Conservation (phyloP, 2,113 vertebrate species). For the Lycocorax pyrrhopterus region DNA sequence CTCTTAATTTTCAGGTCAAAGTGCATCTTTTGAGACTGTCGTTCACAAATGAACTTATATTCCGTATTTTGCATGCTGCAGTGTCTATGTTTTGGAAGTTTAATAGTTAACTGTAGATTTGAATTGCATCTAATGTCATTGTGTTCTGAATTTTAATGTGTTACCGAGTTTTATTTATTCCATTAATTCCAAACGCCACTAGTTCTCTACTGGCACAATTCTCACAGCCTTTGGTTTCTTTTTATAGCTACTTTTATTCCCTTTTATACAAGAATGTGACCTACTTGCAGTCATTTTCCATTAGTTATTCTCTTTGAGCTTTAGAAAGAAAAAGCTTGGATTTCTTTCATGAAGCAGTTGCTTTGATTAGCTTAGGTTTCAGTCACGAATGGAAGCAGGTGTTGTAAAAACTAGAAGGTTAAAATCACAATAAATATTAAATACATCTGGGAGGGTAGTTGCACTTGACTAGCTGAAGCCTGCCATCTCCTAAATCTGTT, state of each 20-base stretch:
- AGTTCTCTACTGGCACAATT: conserved; percentile 39
- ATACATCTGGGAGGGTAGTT: background rate
- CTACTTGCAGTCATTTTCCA: conserved; percentile 43
- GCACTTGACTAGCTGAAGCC: background rate
- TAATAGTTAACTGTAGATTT: background rate
- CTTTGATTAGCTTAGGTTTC: conserved; percentile 26
- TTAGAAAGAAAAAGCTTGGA: background rate
- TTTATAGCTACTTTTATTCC: conserved; percentile 33
- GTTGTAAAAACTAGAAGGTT: background rate
- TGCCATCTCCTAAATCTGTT: background rate
- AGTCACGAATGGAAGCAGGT: background rate
- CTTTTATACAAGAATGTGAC: conserved; percentile 43
- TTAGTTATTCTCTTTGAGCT: conserved; percentile 43
- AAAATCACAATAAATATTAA: background rate
- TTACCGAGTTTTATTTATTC: conserved; percentile 14
- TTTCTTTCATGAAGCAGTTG: background rate
- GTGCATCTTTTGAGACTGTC: background rate
- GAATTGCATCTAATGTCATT: background rate
- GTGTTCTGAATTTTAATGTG: conserved; percentile 32
- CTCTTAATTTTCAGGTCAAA: background rate
- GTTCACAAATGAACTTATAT: background rate
- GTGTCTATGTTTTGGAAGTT: background rate
- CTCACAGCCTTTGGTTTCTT: conserved; percentile 32
- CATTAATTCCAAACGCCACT: background rate
- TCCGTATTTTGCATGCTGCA: background rate